These are phyloP conservation scores for Channallabes apus DNA, from an alignment of 2,797 vertebrate genomes.

Conservation along the genomic window DNA sequence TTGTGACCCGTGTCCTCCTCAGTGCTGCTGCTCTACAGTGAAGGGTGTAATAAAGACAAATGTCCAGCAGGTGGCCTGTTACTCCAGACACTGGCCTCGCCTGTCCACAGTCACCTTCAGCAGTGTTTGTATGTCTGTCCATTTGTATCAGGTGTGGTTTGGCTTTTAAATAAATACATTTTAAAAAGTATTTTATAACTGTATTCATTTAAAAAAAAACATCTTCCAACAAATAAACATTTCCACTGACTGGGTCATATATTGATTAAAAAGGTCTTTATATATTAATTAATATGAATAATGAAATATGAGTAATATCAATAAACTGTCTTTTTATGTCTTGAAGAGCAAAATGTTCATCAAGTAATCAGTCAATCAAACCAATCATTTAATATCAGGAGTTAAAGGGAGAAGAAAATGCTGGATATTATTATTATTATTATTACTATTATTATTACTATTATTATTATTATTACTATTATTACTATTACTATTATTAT, in stretches of 20 bases:
- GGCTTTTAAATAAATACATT: too few relatives aligned
- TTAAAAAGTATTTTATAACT: too few relatives aligned
- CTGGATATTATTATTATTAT: too few relatives aligned
- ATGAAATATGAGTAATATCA: background rate
- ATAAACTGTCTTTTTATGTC: background rate
- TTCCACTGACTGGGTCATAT: background rate
- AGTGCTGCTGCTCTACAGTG: background rate
- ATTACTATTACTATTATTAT: too few relatives aligned
- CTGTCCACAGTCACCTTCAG: background rate
- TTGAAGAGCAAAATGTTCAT: background rate
- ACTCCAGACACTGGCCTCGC: constrained; percentile 6
- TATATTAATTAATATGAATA: too few relatives aligned
- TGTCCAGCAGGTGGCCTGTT: constrained; percentile 48
- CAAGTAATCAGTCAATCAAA: too few relatives aligned
- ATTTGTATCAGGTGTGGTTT: background rate
- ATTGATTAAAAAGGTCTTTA: background rate
- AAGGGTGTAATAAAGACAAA: constrained; percentile 12
- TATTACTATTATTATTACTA: too few relatives aligned
- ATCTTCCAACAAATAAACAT: background rate
- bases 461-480: too few relatives aligned
- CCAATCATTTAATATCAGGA: too few relatives aligned
- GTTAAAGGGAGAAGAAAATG: too few relatives aligned
- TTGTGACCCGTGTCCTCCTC: background rate
- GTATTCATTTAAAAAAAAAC: background rate
- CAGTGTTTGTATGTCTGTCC: background rate